phyloP scores from a whole-genome alignment of 2,113 vertebrate genomes.

The Narcine bancroftii region DNA sequence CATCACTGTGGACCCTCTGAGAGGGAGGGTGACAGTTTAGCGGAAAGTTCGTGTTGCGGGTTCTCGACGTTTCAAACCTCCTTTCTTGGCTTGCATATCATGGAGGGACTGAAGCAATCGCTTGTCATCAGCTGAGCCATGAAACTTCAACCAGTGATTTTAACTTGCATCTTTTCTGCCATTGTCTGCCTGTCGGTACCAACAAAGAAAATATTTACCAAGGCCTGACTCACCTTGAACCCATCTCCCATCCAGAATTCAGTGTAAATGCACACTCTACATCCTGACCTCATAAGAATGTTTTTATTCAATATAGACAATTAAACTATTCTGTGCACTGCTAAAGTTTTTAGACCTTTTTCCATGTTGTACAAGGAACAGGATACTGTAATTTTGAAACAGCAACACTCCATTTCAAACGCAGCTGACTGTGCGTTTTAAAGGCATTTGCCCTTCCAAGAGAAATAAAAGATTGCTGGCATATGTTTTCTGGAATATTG shows the following conservation, averaged over 20 bases:
- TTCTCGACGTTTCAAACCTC: too few species aligned
- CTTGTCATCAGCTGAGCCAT: too few species aligned
- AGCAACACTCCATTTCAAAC: neutral
- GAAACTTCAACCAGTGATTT: too few species aligned
- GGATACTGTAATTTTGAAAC: neutral
- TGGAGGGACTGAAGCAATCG: too few species aligned
- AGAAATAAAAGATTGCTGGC: constrained; percentile 29
- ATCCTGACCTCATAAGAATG: too few species aligned
- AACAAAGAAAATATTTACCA: neutral
- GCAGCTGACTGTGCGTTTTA: neutral
- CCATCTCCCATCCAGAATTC: neutral
- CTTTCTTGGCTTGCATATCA: too few species aligned
- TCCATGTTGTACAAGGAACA: neutral
- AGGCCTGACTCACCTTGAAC: neutral
- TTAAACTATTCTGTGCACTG: neutral
- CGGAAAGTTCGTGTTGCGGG: neutral
- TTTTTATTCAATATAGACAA: neutral
- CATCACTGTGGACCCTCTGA: neutral
- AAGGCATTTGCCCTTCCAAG: constrained; percentile 1
- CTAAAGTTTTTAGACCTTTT: neutral
- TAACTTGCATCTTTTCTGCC: too few species aligned
- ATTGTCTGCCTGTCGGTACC: too few species aligned
- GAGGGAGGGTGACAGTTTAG: neutral
- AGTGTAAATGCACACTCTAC: neutral
- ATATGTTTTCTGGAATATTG: constrained; percentile 22